Conservation (phyloP, 2,797 vertebrate species). For the Microchirus variegatus region DNA sequence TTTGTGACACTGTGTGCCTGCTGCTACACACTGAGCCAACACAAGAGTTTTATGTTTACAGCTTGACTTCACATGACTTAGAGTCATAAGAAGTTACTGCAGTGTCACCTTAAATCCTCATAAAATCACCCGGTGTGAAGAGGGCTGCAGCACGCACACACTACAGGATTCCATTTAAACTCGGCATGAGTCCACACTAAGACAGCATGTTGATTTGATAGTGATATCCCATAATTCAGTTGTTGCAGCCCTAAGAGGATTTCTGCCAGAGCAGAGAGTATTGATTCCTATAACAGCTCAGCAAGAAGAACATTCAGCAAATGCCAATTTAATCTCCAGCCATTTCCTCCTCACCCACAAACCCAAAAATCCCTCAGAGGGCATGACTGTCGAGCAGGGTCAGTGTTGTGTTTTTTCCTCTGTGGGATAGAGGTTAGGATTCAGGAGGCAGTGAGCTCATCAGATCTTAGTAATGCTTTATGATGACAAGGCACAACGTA, state of each 20-base stretch:
- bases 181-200: constrained; percentile 2
- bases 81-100: constrained; percentile 12
- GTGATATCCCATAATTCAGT: constrained; percentile 52
- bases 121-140: constrained; percentile 12
- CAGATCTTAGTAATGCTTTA: constrained; percentile 23
- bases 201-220: constrained; percentile 24
- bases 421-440: constrained; percentile 16
- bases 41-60: constrained; percentile 15
- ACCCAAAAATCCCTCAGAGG: constrained; percentile 5
- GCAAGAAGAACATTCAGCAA: constrained; percentile 18
- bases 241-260: constrained; percentile 43
- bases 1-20: neutral
- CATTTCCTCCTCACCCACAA: neutral
- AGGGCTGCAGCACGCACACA: constrained; percentile 4
- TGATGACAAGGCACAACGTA: constrained; percentile 29
- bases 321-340: constrained; percentile 30
- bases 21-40: constrained; percentile 2
- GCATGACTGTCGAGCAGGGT: constrained; percentile 6
- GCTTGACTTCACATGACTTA: constrained; percentile 28
- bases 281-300: constrained; percentile 43
- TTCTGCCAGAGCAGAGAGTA: constrained; percentile 32
- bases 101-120: constrained; percentile 18
- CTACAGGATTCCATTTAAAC: neutral
- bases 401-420: constrained; percentile 11
- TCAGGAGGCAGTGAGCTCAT: constrained; percentile 23